Base-by-base conservation (phyloP, 2,888 invertebrate genomes). In the Stenichneumon culpator region DNA sequence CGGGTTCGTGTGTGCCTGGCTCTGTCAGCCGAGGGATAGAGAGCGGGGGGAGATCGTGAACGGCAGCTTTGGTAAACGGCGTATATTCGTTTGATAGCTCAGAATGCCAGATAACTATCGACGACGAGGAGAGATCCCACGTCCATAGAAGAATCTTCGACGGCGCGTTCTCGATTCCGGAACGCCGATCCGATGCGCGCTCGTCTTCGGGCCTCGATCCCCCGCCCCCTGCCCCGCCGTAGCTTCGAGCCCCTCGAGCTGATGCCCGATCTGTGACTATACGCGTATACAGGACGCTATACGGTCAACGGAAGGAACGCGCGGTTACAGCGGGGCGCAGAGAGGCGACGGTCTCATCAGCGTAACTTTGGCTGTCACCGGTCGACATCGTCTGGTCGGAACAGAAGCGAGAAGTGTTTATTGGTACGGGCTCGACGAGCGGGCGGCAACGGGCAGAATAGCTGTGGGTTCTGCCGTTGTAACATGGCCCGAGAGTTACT, bases 361-460 rank as follows among this genome's bases (percentile, higher is more conserved):
- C 89, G 91, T 92, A 92, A 91, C 91, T 92, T 89, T 87, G 87
- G 86, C 88, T 90, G 90, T 90, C 88, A 28, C 63, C 57, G 72
- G 79, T 65, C 54, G 79, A 70, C 70, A 67, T 77, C 77, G 79
- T 67, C 52, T 69, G 57, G 86, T 63, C 32, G 84, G 88, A 89
- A 52, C 75, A 52, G 69, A 72, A 78, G 69, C 60, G 79, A 78
- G 79, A 86, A 82, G 80, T 86, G 80, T 85, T 85, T 85, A 80
- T 79, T 82, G 83, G 75, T 70, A 79, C 82, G 83, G 85, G 75
- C 74, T 63, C 32, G 28, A 28, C n/a, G 32, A 47, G 79, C 84
- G 36, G 74, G 79, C 84, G 36, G 74, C 78, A 72, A 81, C 32
- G 65, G 67, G 52, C 60, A 54, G 77, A 78, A 60, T 57, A 67